A percentile compares a stretch with the other conserved stretches of the same genome.
Conservation (phyloP, 1,140 invertebrate genomes). For the Drosophila rhopaloa region DNA sequence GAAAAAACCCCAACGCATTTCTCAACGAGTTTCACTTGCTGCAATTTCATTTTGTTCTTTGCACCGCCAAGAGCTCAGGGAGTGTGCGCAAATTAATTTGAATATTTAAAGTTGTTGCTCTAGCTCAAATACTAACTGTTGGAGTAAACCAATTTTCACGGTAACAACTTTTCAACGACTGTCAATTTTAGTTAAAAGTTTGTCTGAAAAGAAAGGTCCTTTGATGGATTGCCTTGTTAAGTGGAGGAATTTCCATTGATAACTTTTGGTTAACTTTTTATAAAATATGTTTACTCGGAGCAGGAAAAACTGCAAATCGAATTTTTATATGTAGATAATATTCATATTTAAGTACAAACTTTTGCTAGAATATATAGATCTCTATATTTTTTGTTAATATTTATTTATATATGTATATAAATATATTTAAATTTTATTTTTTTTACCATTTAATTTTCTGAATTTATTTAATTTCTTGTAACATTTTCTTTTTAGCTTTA, state of each 20-base stretch:
- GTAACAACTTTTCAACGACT: constrained; percentile 5
- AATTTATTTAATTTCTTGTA: not conserved
- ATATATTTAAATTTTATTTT: too few relatives aligned
- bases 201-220: not conserved
- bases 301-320: not conserved
- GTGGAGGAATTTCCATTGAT: not conserved
- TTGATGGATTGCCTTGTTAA: constrained; percentile 21
- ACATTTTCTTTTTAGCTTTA: not conserved
- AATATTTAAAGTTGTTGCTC: constrained; percentile 62
- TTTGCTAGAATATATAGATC: not conserved
- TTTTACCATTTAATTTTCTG: not conserved
- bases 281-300: not conserved
- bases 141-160: constrained; percentile 49
- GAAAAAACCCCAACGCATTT: constrained; percentile 5
- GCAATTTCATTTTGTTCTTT: constrained; percentile 14
- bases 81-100: constrained; percentile 36
- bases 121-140: constrained; percentile 33
- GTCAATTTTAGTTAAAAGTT: constrained; percentile 25
- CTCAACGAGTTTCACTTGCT: not conserved
- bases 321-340: too few relatives aligned
- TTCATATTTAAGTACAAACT: too few relatives aligned
- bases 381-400: not conserved
- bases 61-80: constrained; percentile 1
- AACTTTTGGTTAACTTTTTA: constrained; percentile 6
- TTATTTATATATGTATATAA: not conserved